phyloP scores from a whole-genome alignment of 1,140 invertebrate genomes.

The Samia ricini region DNA sequence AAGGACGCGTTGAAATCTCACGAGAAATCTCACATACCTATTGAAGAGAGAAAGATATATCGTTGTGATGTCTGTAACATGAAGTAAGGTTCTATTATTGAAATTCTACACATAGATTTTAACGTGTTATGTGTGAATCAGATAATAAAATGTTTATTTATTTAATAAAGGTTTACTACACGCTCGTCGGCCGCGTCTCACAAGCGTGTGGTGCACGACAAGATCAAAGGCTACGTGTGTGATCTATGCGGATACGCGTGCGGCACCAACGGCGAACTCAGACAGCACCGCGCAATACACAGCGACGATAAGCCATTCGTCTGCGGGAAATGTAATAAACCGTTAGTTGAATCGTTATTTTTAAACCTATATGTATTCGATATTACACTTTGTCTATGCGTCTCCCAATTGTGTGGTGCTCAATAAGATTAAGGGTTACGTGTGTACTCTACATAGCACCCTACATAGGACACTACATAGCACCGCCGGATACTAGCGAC shows the following conservation, averaged over 20 bases:
- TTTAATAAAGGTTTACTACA: conserved; percentile 60
- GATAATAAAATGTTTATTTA: neutral
- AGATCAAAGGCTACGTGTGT: conserved; percentile 83
- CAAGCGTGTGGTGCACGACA: conserved; percentile 78
- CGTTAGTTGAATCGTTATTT: conserved; percentile 39
- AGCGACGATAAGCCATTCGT: conserved; percentile 73
- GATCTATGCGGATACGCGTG: conserved; percentile 78
- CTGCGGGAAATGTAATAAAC: conserved; percentile 67
- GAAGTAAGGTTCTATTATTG: conserved; percentile 55
- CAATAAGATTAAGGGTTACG: no score
- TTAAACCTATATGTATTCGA: neutral
- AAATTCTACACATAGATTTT: neutral
- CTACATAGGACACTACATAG: no score
- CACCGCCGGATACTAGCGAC: no score
- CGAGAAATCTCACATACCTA: conserved; percentile 69
- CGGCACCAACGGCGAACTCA: conserved; percentile 71
- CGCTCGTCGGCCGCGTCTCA: conserved; percentile 68
- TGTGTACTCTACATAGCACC: no score
- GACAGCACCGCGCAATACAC: conserved; percentile 74
- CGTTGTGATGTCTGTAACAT: conserved; percentile 67
- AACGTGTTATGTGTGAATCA: neutral
- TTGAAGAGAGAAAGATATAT: conserved; percentile 72
- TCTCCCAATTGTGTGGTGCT: no score
- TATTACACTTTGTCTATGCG: no score
- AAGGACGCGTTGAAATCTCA: conserved; percentile 72